These are phyloP conservation scores for Hemicrepidius hirtus DNA, from an alignment of 2,888 invertebrate species.

Conservation along the genomic window DNA sequence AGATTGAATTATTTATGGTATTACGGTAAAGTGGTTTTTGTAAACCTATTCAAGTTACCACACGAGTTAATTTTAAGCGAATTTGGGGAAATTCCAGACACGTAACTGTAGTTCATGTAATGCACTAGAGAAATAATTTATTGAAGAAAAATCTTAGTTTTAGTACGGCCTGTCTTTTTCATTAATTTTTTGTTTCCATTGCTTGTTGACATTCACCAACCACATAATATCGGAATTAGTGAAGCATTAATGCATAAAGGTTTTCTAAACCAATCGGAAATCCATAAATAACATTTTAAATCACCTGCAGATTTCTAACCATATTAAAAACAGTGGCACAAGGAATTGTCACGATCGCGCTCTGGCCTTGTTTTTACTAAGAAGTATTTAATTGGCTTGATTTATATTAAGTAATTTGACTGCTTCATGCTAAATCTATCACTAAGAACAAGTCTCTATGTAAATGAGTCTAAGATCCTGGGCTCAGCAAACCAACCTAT, in stretches of 20 bases:
- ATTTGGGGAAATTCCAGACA: too few relatives aligned
- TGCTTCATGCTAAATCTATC: slow-evolving; percentile 57
- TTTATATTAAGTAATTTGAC: slow-evolving; percentile 56
- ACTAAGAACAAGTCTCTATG: slow-evolving; percentile 59
- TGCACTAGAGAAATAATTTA: neutral
- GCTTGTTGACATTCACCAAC: slow-evolving; percentile 51
- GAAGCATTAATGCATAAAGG: slow-evolving; percentile 54
- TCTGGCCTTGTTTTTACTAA: slow-evolving; percentile 31
- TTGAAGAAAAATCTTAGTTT: slow-evolving; percentile 10
- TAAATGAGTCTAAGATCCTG: slow-evolving; percentile 60
- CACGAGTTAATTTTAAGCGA: too few relatives aligned
- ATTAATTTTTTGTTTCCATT: slow-evolving; percentile 35
- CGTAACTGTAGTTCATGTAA: too few relatives aligned
- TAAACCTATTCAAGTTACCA: too few relatives aligned
- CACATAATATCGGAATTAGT: slow-evolving; percentile 48
- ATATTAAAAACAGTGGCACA: slow-evolving; percentile 42
- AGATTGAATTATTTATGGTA: neutral
- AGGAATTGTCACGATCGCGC: slow-evolving; percentile 35
- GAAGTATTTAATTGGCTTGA: slow-evolving; percentile 41
- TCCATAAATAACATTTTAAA: slow-evolving; percentile 38
- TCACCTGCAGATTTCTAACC: slow-evolving; percentile 51
- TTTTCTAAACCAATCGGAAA: slow-evolving; percentile 50
- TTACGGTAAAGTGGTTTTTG: neutral
- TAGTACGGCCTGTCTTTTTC: slow-evolving; percentile 9
- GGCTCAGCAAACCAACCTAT: slow-evolving; percentile 57